A percentile compares a stretch with the other conserved stretches of the same genome.
These are phyloP conservation scores for Drosophila conformis DNA, from an alignment of 2,888 invertebrate species.

Conservation along the genomic window DNA sequence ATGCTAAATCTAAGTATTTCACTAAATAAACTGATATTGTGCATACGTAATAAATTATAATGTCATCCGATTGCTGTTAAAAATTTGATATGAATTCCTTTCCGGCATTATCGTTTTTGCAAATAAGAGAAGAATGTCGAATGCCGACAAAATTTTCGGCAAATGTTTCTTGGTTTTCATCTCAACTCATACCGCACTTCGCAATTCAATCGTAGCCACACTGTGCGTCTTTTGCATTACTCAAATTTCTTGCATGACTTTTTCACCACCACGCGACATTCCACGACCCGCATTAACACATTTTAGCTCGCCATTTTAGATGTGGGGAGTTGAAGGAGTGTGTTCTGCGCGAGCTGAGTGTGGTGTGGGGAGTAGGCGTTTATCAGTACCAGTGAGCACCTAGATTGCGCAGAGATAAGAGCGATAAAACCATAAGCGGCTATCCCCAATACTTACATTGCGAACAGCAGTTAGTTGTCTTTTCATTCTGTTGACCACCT, in stretches of 20 bases:
- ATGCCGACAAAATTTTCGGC: background rate
- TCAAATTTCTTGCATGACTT: slow-evolving; percentile 12
- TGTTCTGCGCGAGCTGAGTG: background rate
- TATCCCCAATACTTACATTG: slow-evolving; percentile 11
- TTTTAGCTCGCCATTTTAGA: slow-evolving; percentile 10
- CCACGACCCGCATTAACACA: slow-evolving; percentile 19
- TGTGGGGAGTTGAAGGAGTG: background rate
- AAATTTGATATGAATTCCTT: background rate
- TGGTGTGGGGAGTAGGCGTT: slow-evolving; percentile 27
- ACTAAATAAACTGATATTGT: background rate
- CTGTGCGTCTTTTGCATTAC: background rate
- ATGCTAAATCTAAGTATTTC: background rate
- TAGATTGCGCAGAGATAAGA: slow-evolving; percentile 62
- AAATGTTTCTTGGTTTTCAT: background rate
- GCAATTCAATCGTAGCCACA: background rate
- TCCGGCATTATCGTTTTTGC: background rate
- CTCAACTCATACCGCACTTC: background rate
- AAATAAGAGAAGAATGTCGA: background rate
- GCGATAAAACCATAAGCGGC: slow-evolving; percentile 49
- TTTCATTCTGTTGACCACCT: slow-evolving; percentile 29
- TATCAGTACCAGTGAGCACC: slow-evolving; percentile 64
- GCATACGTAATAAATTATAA: background rate
- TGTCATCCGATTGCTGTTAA: background rate
- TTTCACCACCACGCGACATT: slow-evolving; percentile 19
- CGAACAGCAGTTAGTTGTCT: slow-evolving; percentile 21